Evolutionary conservation across 2,888 invertebrate genomes (phyloP), one percentile per base, ranked within the genome.

Genomic region (Vannuccia rotundouncinata): DNA sequence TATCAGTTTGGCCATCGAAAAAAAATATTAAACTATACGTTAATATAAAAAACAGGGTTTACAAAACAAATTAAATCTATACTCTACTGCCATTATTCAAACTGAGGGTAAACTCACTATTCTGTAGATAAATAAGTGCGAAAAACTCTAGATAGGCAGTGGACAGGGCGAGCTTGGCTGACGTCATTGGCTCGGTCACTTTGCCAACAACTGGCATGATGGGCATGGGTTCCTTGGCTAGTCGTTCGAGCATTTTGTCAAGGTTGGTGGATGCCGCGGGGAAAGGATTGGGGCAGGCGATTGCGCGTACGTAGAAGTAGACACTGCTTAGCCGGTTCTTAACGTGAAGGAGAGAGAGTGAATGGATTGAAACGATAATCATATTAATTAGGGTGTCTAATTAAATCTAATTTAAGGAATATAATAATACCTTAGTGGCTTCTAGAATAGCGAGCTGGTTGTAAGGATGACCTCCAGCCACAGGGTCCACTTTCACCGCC

Each of bases 281-380:
- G 89, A 94, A 94, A 45, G 94, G 94, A 87, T 93, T 92, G 85
- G 92, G 91, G 78, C 94, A 93, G 10, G 93, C 91, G 83, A 94
- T 91, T 83, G 93, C 93, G 83, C 94, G 91, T 81, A 93, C 92
- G 88, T 94, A 94, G 90, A 93, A 93, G 89, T 93, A 94, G 80
- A 94, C 92, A 0, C 93, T 93, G 79, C 92, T 92, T 82, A 95
- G 90, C 84, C 92, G 92, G 85, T 94, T 87, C 45, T 45, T 5
- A 10, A 17, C 45, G 17, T 10, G 5, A 45, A 17, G 17, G 17
- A 45, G 45, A 45, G 45, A 45, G 45, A 45, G 45, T 10, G 45
- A 45, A 17, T 10, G 45, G 17, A 45, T 5, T 5, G 17, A 45
- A 45, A 17, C 45, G 45, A 45, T 45, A 45, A 45, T 45, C 45